Percentiles rank a stretch among this genome's conserved stretches.
Conservation (phyloP, 2,888 invertebrate species). For the Andrena marginata region DNA sequence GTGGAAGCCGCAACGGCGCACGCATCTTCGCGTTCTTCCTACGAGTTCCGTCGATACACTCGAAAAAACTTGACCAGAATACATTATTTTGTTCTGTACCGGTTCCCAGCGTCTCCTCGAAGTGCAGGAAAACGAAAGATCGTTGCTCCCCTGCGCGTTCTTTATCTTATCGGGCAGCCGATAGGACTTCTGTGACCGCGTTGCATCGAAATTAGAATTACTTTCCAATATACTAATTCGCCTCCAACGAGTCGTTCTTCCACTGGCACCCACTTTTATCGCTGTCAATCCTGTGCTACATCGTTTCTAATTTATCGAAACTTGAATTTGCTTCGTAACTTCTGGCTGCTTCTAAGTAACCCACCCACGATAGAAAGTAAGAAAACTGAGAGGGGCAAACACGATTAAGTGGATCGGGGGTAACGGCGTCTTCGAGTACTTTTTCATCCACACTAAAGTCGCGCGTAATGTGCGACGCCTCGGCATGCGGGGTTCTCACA, state of each 20-base stretch:
- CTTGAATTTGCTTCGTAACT: background rate
- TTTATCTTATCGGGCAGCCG: slow-evolving; percentile 47
- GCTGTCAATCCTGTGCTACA: too few relatives aligned
- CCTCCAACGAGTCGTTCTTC: too few relatives aligned
- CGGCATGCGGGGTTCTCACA: slow-evolving; percentile 79
- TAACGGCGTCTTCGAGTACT: slow-evolving; percentile 58
- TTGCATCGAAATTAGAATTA: slow-evolving; percentile 7
- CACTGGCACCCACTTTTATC: background rate
- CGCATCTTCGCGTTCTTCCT: slow-evolving; percentile 20
- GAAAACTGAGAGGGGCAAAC: slow-evolving; percentile 30
- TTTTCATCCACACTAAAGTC: slow-evolving; percentile 71
- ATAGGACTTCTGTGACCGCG: slow-evolving; percentile 15
- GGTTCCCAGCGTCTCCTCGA: slow-evolving; percentile 37
- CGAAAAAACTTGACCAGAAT: slow-evolving; percentile 45
- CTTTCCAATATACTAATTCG: background rate
- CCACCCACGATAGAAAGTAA: slow-evolving; percentile 12
- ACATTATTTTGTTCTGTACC: slow-evolving; percentile 56
- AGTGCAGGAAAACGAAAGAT: slow-evolving; percentile 21
- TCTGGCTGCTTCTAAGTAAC: slow-evolving; percentile 23
- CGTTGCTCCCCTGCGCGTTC: slow-evolving; percentile 8
- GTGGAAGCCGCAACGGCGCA: slow-evolving; percentile 42
- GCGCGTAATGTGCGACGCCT: slow-evolving; percentile 78
- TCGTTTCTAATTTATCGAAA: background rate
- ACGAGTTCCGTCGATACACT: slow-evolving; percentile 29
- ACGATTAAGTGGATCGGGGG: slow-evolving; percentile 69